Percentiles rank a stretch among this genome's conserved stretches.
Conservation (phyloP, 2,797 vertebrate genomes). For the Thripadectes ignobilis region DNA sequence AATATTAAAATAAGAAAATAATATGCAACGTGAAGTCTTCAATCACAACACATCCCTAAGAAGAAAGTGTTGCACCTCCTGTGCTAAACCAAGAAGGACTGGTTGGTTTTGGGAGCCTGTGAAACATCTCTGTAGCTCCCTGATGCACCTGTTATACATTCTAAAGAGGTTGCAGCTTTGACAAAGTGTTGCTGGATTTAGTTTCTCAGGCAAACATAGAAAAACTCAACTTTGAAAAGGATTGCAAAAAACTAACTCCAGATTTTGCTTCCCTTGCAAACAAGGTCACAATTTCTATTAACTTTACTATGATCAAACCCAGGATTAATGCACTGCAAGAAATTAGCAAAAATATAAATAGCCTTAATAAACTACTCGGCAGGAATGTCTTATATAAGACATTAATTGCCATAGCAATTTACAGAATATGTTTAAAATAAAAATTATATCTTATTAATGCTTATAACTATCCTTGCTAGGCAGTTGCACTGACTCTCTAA, state of each 20-base stretch:
- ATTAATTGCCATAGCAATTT: background rate
- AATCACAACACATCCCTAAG: background rate
- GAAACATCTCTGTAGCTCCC: background rate
- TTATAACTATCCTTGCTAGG: background rate
- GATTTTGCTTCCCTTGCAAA: background rate
- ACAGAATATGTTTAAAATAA: background rate
- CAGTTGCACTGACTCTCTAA: background rate
- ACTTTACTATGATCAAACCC: background rate
- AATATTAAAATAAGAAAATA: background rate
- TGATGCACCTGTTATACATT: background rate
- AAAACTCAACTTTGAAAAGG: background rate
- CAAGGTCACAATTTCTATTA: background rate
- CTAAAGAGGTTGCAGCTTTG: background rate
- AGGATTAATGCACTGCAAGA: background rate
- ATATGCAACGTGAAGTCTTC: background rate
- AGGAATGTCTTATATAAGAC: background rate
- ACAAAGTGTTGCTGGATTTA: background rate
- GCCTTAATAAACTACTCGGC: background rate
- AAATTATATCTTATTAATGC: background rate
- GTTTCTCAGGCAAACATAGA: background rate
- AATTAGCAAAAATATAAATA: conserved; percentile 20
- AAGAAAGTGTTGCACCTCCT: background rate
- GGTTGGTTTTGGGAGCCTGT: background rate
- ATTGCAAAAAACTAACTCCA: background rate
- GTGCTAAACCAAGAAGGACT: background rate